These are phyloP conservation scores for Myripristis murdjan DNA, from an alignment of 2,797 vertebrate species.

Conservation along the genomic window DNA sequence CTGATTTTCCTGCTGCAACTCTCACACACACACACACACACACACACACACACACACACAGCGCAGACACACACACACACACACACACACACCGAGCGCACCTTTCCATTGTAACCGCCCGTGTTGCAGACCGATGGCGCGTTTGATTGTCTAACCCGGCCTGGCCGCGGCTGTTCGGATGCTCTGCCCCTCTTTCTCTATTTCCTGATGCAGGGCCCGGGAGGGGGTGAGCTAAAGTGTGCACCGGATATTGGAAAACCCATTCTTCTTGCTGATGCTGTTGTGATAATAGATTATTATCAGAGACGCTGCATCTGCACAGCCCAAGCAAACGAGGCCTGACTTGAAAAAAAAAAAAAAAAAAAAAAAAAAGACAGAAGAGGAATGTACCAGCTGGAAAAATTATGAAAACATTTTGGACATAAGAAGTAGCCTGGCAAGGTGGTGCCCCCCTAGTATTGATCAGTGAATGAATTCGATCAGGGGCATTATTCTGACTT, in stretches of 20 bases:
- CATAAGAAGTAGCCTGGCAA: conserved; percentile 28
- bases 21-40: too few relatives aligned
- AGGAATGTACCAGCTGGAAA: conserved; percentile 14
- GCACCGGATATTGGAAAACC: conserved; percentile 85
- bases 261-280: conserved; percentile 77
- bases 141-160: conserved; percentile 22
- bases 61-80: conserved; percentile 4
- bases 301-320: conserved; percentile 45
- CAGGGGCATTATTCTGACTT: conserved; percentile 70
- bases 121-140: not conserved
- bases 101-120: not conserved
- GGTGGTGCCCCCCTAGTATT: conserved; percentile 64
- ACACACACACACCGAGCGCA: conserved; percentile 21
- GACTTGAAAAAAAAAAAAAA: too few relatives aligned
- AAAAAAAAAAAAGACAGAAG: not conserved
- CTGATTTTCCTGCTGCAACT: conserved; percentile 43
- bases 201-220: conserved; percentile 82
- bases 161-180: conserved; percentile 33
- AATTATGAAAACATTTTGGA: conserved; percentile 42
- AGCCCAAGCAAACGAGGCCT: conserved; percentile 44
- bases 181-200: conserved; percentile 66
- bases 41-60: too few relatives aligned
- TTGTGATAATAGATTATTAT: conserved; percentile 73
- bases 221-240: conserved; percentile 73
- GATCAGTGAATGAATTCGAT: conserved; percentile 69